Conservation (phyloP, 2,113 vertebrate species). For the Dicerorhinus sumatrensis region DNA sequence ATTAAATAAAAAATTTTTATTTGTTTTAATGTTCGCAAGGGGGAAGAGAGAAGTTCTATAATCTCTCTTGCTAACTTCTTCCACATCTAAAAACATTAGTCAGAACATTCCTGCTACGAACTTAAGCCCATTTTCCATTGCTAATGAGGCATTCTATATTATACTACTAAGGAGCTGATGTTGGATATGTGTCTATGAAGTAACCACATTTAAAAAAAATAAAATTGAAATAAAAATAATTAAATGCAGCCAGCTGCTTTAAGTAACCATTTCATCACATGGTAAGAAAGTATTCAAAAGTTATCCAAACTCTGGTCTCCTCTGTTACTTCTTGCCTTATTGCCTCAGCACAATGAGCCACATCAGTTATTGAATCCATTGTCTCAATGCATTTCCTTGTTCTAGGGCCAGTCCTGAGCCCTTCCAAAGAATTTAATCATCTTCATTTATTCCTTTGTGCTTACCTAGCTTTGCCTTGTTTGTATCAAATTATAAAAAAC, state of each 20-base stretch:
- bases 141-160: slow-evolving; percentile 82
- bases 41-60: slow-evolving; percentile 62
- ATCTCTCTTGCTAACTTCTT: slow-evolving; percentile 73
- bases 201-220: slow-evolving; percentile 77
- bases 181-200: slow-evolving; percentile 81
- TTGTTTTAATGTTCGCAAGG: slow-evolving; percentile 61
- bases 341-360: slow-evolving; percentile 44
- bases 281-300: slow-evolving; percentile 71
- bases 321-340: slow-evolving; percentile 63
- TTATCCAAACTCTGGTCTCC: slow-evolving; percentile 73
- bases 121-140: slow-evolving; percentile 78
- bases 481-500: not conserved
- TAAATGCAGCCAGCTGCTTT: slow-evolving; percentile 76
- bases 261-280: slow-evolving; percentile 76
- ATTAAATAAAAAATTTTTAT: slow-evolving; percentile 53
- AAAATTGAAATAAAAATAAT: slow-evolving; percentile 83
- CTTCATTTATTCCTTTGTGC: slow-evolving; percentile 36
- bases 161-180: slow-evolving; percentile 72
- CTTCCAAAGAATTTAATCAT: not conserved
- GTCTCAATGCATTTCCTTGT: slow-evolving; percentile 7
- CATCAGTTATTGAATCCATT: slow-evolving; percentile 23
- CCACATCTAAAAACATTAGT: slow-evolving; percentile 80
- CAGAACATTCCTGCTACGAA: slow-evolving; percentile 77
- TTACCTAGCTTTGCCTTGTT: slow-evolving; percentile 26
- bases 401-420: not conserved